Evolutionary conservation across 2,797 vertebrate genomes (phyloP).

Genomic region (Lacerta agilis): DNA sequence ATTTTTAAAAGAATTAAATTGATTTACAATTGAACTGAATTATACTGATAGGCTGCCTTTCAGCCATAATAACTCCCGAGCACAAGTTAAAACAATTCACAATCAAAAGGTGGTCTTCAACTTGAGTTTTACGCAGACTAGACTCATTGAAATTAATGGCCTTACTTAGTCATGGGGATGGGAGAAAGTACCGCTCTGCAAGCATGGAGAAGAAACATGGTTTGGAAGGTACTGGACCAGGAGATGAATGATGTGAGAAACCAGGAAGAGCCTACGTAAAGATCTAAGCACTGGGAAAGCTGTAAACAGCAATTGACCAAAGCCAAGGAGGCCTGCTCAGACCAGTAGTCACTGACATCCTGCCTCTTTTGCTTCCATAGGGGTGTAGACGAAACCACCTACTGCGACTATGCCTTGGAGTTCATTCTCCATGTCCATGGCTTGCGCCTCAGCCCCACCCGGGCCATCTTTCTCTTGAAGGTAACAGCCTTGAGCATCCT

Average conservation of each 20-base stretch:
- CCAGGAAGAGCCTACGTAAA: no score
- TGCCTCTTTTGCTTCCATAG: slow-evolving; percentile 9
- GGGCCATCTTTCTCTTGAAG: slow-evolving; percentile 27
- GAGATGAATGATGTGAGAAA: not conserved
- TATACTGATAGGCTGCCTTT: not conserved
- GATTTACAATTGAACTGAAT: not conserved
- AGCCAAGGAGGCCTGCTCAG: no score
- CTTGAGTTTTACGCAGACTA: not conserved
- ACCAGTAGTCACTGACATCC: accelerated
- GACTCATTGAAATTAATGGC: not conserved
- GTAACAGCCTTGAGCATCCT: slow-evolving; percentile 10
- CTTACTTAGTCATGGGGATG: no score
- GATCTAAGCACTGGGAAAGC: not conserved
- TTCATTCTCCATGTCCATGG: slow-evolving; percentile 68
- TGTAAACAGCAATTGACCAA: no score
- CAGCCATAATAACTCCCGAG: not conserved
- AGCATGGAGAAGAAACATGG: no score
- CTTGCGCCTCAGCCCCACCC: slow-evolving; percentile 46
- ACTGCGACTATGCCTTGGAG: slow-evolving; percentile 67
- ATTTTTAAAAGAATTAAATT: not conserved
- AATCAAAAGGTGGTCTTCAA: not conserved
- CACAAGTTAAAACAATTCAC: not conserved
- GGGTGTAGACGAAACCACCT: slow-evolving; percentile 61
- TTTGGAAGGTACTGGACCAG: not conserved
- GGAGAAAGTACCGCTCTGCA: no score